These are phyloP conservation scores for Anolis apletophallus DNA, from an alignment of 2,797 vertebrate genomes.

Conservation along the genomic window DNA sequence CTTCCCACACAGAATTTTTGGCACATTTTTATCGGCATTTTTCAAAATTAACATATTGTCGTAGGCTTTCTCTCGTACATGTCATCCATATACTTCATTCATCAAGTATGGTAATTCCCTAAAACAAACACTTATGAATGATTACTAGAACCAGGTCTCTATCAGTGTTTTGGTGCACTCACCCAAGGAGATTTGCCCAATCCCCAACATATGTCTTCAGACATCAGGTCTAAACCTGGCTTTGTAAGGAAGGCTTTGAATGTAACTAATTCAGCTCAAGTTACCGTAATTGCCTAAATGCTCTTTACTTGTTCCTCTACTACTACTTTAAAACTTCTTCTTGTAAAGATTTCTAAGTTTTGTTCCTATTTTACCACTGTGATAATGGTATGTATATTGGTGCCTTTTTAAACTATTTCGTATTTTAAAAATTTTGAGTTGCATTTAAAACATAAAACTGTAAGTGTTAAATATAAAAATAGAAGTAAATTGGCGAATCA, in stretches of 20 bases:
- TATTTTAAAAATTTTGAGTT: too few species aligned
- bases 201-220: neutral
- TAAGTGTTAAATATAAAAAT: too few species aligned
- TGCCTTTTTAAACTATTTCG: too few species aligned
- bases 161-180: neutral
- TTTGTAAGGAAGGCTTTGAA: neutral
- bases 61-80: neutral
- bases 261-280: neutral
- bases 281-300: too few species aligned
- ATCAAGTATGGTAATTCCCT: neutral
- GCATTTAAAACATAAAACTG: too few species aligned
- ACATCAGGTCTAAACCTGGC: neutral
- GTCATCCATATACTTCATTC: neutral
- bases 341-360: too few species aligned
- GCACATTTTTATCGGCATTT: too few species aligned
- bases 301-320: neutral
- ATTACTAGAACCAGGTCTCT: too few species aligned
- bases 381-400: too few species aligned
- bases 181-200: neutral
- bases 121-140: neutral
- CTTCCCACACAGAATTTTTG: too few species aligned
- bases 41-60: neutral
- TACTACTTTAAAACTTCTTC: neutral
- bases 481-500: too few species aligned
- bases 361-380: too few species aligned